Base-by-base conservation (phyloP, 2,888 invertebrate genomes). In the Bembecia ichneumoniformis region DNA sequence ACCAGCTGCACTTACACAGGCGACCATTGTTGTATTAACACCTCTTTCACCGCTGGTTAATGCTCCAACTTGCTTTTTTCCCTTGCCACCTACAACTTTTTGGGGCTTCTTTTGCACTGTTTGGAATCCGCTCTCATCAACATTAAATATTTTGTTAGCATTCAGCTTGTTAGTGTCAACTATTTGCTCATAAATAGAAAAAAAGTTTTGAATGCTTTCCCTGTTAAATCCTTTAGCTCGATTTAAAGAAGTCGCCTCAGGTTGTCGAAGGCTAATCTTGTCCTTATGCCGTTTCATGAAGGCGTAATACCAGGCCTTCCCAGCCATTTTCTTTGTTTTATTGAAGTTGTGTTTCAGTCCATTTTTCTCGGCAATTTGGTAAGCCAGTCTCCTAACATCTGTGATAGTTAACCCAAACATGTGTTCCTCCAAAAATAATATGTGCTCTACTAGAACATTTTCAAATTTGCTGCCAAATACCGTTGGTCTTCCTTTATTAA, bases 31-130 rank as follows among this genome's bases (percentile, higher is more conserved):
- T 5, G 54, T 47, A 11, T 49, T 44, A 15, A 50, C 50, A 0
- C 55, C 57, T 51, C 54, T 43, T 46, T 55, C 57, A 47, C 52
- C 56, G 14, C 54, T 58, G 43, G 51, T 43, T 11, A 54, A 36
- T 47, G 48, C 45, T 35, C 55, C 57, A n/a, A 55, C 54, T 50
- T 57, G 58, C 46, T 58, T 57, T 45, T 50, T 47, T n/a, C 55
- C 55, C 43, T 50, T 55, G 15, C 50, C 16, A 17, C 51, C 47
- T 28, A 58, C 40, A 49, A 55, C 52, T 46, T 51, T 55, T 11
- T 51, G 52, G 11, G 52, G 50, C 15, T 47, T 56, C 52, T 58
- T 56, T 46, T 53, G 58, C 9, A 56, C 58, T 36, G 52, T 53
- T 35, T 49, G 51, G 16, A 56, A 17, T 1, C 52, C 55, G 3